Evolutionary conservation across 2,888 invertebrate species (phyloP).

Genomic region (Galeopsomyia nigrocyanea): DNA sequence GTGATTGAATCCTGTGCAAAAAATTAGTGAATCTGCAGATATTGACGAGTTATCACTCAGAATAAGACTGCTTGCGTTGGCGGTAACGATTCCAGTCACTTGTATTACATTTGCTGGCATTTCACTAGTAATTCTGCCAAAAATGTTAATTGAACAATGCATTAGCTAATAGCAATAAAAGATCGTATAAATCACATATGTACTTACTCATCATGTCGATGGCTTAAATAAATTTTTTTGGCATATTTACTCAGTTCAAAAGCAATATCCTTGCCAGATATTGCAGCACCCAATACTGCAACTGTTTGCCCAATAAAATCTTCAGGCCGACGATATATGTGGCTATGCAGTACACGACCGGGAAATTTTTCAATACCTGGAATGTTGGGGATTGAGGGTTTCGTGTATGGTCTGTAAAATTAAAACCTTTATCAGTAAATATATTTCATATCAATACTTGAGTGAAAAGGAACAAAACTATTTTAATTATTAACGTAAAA

Average conservation of each 20-base stretch:
- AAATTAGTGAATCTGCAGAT: constrained; percentile 77
- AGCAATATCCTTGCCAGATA: background rate
- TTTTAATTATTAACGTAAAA: background rate
- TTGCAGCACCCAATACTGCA: background rate
- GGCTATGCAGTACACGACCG: constrained; percentile 82
- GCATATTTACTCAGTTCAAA: background rate
- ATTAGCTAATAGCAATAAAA: no score
- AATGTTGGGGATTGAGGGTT: constrained; percentile 82
- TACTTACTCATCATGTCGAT: background rate
- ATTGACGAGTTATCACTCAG: constrained; percentile 76
- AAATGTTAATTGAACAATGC: no score
- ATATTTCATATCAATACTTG: no score
- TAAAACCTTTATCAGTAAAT: background rate
- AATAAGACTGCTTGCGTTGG: constrained; percentile 71
- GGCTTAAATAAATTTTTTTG: background rate
- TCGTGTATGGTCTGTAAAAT: constrained; percentile 78
- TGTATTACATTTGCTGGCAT: constrained; percentile 71
- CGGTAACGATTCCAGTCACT: constrained; percentile 72
- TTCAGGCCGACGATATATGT: constrained; percentile 83
- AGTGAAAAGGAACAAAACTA: background rate
- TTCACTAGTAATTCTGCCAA: no score
- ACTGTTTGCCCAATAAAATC: constrained; percentile 74
- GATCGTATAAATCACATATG: no score
- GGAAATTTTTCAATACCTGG: constrained; percentile 73
- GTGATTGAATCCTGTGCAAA: constrained; percentile 83